Evolutionary conservation across 2,113 vertebrate species (phyloP), one percentile per base, ranked within the genome.

Genomic region (Barnardius zonarius): DNA sequence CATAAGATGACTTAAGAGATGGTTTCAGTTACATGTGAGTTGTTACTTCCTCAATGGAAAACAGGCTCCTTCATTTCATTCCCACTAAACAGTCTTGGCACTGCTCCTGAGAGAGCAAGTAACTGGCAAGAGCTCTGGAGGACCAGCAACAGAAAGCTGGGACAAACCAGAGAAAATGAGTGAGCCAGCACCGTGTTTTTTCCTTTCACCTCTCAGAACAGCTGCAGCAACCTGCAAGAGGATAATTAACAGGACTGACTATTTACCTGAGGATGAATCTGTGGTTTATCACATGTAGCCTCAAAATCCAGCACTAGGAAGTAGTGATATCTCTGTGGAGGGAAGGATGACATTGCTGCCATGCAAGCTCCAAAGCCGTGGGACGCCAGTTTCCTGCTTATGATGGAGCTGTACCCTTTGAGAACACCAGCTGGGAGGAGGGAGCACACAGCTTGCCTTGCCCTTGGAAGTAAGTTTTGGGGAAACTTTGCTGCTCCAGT

Each of bases 231-330:
- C 43, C 83, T 59, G 35, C 73, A 91, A 90, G 52, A 44, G 8
- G 22, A 69, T 48, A 92, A 86, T 92, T 81, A 89, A 88, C 84
- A 66, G 55, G 90, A 91, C n/a, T 72, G 63, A 62, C 93, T 86
- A 84, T 95, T 98, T 98, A 98, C 98, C 98, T 98, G 98, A 97
- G 98, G 98, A 96, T 98, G 98, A 95, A 98, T 98, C 97, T 98
- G 98, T 90, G 98, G 98, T 97, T 98, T 98, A 96, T 98, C 98
- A 75, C 98, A 98, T 0, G 98, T 98, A 84, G 98, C 98, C 97
- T 98, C 98, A 97, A 98, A 98, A 97, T 98, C 98, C 98, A 98
- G 97, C 97, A 98, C 98, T 98, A 98, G 97, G 98, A 98, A 98
- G 97, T 98, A 98, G 97, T 98, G 98, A 97, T 98, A 98, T 94